Conservation (phyloP, 2,113 vertebrate genomes). For the Gorilla gorilla region DNA sequence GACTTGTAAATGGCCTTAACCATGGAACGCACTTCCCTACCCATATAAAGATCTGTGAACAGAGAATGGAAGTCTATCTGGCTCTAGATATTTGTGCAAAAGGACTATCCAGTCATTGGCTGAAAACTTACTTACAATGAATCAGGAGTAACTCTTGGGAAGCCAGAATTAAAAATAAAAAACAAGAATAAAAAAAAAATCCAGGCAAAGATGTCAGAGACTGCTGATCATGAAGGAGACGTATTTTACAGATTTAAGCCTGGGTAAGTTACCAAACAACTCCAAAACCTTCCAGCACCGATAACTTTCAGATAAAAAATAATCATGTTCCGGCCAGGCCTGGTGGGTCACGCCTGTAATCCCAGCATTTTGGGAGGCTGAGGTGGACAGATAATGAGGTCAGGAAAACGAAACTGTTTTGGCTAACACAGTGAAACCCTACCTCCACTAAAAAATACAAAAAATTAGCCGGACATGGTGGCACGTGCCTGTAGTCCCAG, state of each 20-base stretch:
- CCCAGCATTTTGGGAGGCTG: too few species aligned
- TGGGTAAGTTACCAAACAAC: background rate
- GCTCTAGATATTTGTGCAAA: background rate
- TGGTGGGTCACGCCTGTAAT: too few species aligned
- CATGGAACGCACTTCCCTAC: background rate
- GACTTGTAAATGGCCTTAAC: background rate
- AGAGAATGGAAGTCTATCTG: background rate
- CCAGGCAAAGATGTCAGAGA: background rate
- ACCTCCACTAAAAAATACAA: too few species aligned
- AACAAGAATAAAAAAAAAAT: background rate
- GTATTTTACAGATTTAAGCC: background rate
- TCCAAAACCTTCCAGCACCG: background rate
- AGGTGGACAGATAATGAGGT: too few species aligned
- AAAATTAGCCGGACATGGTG: too few species aligned
- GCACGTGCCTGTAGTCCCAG: too few species aligned
- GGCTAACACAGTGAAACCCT: too few species aligned
- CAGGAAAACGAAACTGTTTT: too few species aligned
- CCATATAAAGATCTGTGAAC: background rate
- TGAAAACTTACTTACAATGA: background rate
- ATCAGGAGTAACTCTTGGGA: background rate
- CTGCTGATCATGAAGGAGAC: background rate
- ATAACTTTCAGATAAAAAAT: background rate
- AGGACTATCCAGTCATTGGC: background rate
- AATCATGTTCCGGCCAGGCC: background rate
- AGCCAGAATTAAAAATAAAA: background rate